These are phyloP conservation scores for Caenorhabditis auriculariae DNA, from an alignment of 2,888 invertebrate genomes.

Conservation along the genomic window DNA sequence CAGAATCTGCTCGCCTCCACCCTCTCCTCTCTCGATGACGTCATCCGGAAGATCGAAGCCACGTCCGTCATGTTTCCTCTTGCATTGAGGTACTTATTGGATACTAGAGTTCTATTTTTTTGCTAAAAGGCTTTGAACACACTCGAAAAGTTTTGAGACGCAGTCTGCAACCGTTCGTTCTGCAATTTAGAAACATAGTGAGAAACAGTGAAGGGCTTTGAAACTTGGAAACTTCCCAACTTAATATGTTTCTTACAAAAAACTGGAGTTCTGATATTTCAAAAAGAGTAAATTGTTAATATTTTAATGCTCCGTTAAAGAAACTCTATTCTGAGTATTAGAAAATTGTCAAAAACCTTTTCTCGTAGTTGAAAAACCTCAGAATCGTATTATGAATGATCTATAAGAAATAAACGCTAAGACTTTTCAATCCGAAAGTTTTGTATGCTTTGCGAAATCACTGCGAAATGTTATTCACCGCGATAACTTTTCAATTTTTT, in stretches of 20 bases:
- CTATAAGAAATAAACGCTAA: too few relatives aligned
- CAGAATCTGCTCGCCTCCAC: conserved; percentile 22
- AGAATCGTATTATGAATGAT: too few relatives aligned
- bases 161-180: too few relatives aligned
- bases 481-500: too few relatives aligned
- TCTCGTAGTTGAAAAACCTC: neutral
- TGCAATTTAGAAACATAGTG: neutral
- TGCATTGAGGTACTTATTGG: neutral
- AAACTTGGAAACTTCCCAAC: too few relatives aligned
- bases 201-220: conserved; percentile 1
- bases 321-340: neutral
- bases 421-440: too few relatives aligned
- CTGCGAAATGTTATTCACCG: too few relatives aligned
- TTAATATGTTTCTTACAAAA: too few relatives aligned
- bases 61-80: conserved; percentile 20
- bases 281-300: too few relatives aligned
- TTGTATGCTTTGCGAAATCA: too few relatives aligned
- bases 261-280: too few relatives aligned
- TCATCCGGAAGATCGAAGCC: conserved; percentile 23
- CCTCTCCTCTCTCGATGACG: conserved; percentile 25
- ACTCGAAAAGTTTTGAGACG: neutral
- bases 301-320: too few relatives aligned
- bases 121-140: neutral
- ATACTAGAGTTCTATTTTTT: neutral
- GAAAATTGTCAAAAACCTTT: neutral